Evolutionary conservation across 1,140 invertebrate genomes (phyloP), one percentile per base, ranked within the genome.

Genomic region (Micrasema longulum): DNA sequence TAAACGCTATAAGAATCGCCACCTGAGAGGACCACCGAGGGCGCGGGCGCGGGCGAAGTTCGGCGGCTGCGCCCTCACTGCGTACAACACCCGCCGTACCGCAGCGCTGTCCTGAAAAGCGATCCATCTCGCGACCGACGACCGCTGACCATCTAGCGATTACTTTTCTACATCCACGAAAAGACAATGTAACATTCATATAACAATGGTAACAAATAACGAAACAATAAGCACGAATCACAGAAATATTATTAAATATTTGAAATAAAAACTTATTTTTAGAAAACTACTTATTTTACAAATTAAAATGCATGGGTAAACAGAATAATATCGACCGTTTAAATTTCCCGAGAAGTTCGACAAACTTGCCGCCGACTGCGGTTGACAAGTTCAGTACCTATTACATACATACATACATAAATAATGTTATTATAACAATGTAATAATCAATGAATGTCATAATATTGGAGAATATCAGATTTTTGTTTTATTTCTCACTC

Each of bases 131-230:
- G 26, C 7, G 26, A 31, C n/a, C 48, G 12, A 52, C 48, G 23
- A 14, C 22, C 50, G 18, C 50, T 20, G 22, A 53, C 12, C 26
- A 12, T 20, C 16, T 48, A 20, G 11, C 47, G 11, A 48, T 48
- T n/a, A n/a, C n/a, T 16, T 22, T 18, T 14, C 12, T 55, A 12
- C 26, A n/a, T 55, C 52, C 26, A 31, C 23, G 26, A 53, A 53
- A 60, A 14, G 38, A 41, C 36, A 60, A 60, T 60, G 55, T 60
- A 60, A 60, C 55, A 60, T 60, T 60, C 20, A 60, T 60, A 60
- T 60, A 60, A 60, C 55, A 22, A 60, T 38, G 14, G 16, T 41
- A 60, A 60, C 55, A 60, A 60, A 60, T 60, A 20, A 38, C 55
- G 14, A 60, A 60, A 60, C 22, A 9, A 60, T 60, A 60, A 60